phyloP scores from a whole-genome alignment of 2,888 invertebrate species.

The Clepsis dumicolana region DNA sequence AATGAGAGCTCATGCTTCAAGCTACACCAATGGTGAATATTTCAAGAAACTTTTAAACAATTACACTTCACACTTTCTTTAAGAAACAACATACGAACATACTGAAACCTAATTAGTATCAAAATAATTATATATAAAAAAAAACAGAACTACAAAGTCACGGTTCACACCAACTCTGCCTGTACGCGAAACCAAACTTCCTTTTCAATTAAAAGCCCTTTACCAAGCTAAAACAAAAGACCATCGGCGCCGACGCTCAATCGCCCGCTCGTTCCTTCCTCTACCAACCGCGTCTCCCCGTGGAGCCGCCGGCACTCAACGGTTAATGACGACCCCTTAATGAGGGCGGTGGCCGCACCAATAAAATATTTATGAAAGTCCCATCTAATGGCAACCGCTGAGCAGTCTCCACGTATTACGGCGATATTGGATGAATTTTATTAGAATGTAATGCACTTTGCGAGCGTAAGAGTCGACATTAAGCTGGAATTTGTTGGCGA shows the following conservation, averaged over 20 bases:
- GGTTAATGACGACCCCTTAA: constrained; percentile 76
- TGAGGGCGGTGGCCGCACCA: constrained; percentile 76
- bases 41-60: no score
- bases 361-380: constrained; percentile 83
- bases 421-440: constrained; percentile 56
- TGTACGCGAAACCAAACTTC: constrained; percentile 45
- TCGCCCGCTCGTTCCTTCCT: neutral
- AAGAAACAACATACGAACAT: neutral
- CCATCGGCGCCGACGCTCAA: constrained; percentile 34
- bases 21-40: no score
- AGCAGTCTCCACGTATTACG: constrained; percentile 65
- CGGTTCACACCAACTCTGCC: neutral
- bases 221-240: constrained; percentile 62
- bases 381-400: constrained; percentile 79
- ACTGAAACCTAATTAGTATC: neutral
- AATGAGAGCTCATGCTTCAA: no score
- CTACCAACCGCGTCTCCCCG: neutral
- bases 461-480: constrained; percentile 44
- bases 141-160: neutral
- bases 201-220: constrained; percentile 11
- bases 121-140: neutral
- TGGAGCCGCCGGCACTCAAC: constrained; percentile 13
- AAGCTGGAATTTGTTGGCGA: constrained; percentile 19
- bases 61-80: neutral
- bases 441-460: constrained; percentile 53